Conservation (phyloP, 2,113 vertebrate species). For the Peromyscus californicus region DNA sequence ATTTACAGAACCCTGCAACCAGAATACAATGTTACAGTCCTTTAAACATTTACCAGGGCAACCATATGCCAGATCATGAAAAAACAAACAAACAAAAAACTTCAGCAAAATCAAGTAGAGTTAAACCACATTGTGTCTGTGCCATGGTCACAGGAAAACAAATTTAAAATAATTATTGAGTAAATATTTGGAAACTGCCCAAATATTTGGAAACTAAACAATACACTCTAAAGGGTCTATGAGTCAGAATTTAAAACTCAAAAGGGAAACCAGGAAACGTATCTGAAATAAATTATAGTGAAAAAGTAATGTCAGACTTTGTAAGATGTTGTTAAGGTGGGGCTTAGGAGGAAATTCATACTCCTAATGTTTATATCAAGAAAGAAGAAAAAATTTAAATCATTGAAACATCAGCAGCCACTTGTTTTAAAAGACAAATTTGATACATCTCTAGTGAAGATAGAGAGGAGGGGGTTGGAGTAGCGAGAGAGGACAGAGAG, state of each 20-base stretch:
- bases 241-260: constrained; percentile 5
- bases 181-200: neutral
- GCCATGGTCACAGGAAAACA: neutral
- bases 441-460: neutral
- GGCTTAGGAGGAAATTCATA: neutral
- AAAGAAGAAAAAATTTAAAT: neutral
- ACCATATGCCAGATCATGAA: neutral
- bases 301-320: neutral
- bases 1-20: neutral
- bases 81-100: neutral
- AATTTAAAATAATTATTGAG: neutral
- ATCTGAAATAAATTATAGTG: neutral
- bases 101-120: neutral
- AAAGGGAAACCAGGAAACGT: neutral
- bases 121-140: neutral
- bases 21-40: neutral
- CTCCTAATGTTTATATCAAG: neutral
- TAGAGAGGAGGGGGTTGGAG: neutral
- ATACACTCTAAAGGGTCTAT: neutral
- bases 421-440: neutral
- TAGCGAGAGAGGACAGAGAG: too few relatives aligned
- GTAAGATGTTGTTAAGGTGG: neutral
- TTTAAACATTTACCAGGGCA: neutral
- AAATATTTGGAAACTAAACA: constrained; percentile 28
- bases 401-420: neutral